A percentile compares a stretch with the other conserved stretches of the same genome.
phyloP scores from a whole-genome alignment of 1,140 invertebrate genomes.

The Drosophila murphyi region DNA sequence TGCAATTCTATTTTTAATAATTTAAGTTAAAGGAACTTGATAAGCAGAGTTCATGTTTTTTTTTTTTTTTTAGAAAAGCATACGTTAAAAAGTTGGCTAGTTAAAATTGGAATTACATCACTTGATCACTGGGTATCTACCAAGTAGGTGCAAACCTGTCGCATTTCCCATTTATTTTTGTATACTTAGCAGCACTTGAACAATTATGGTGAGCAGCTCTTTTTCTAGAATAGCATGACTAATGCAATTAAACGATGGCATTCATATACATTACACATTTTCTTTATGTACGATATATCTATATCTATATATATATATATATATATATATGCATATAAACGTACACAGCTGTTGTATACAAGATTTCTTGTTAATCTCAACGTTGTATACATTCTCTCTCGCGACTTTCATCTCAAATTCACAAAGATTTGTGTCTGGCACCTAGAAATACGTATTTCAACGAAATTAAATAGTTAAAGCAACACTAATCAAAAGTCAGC shows the following conservation, averaged over 20 bases:
- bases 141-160: background rate
- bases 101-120: background rate
- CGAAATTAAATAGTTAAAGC: background rate
- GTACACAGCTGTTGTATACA: slow-evolving; percentile 7
- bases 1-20: too few species aligned
- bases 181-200: slow-evolving; percentile 18
- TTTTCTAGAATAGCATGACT: slow-evolving; percentile 33
- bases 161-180: background rate
- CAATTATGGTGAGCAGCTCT: slow-evolving; percentile 9
- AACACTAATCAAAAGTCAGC: background rate
- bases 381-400: background rate
- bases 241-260: slow-evolving; percentile 31
- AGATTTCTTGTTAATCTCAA: slow-evolving; percentile 15
- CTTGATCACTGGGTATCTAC: background rate
- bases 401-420: background rate
- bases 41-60: too few species aligned
- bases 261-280: slow-evolving; percentile 11
- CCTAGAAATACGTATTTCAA: background rate
- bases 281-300: background rate
- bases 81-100: background rate
- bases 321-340: slow-evolving; percentile 5
- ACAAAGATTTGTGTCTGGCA: background rate
- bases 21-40: too few species aligned
- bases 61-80: too few species aligned
- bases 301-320: background rate